Evolutionary conservation across 2,113 vertebrate species (phyloP).

Genomic region (Lycocorax pyrrhopterus): DNA sequence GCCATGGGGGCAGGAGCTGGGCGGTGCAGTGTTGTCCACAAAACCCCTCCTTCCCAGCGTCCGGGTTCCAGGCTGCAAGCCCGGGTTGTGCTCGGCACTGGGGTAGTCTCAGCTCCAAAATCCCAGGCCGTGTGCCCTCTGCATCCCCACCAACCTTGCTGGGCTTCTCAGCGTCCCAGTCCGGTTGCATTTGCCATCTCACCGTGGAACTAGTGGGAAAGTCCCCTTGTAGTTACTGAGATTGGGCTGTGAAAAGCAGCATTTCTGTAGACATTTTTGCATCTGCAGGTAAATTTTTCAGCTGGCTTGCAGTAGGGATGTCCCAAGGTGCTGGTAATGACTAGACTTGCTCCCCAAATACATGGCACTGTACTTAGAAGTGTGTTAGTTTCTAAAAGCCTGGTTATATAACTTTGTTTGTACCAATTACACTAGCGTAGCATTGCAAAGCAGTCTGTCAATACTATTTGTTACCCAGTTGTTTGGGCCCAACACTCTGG

Average conservation of each 20-base stretch:
- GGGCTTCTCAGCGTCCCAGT: neutral
- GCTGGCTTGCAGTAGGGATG: neutral
- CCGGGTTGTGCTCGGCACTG: neutral
- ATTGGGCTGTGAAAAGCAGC: neutral
- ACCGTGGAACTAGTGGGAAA: fast-evolving
- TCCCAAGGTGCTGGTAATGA: neutral
- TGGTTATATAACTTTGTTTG: neutral
- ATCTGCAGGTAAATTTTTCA: neutral
- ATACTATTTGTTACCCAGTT: neutral
- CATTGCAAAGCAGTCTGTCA: neutral
- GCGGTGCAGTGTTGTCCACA: no score
- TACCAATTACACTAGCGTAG: neutral
- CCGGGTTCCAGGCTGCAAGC: neutral
- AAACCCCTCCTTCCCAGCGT: neutral
- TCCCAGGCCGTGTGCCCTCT: fast-evolving
- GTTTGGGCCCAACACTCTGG: neutral
- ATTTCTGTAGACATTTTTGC: neutral
- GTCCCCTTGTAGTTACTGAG: neutral
- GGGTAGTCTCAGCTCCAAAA: fast-evolving
- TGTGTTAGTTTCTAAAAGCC: neutral
- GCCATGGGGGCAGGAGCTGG: fast-evolving
- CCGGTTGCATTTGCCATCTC: fast-evolving
- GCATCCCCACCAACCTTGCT: fast-evolving
- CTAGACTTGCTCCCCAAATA: neutral
- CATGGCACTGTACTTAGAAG: neutral